Evolutionary conservation across 2,797 vertebrate species (phyloP).

Genomic region (Thaleichthys pacificus): DNA sequence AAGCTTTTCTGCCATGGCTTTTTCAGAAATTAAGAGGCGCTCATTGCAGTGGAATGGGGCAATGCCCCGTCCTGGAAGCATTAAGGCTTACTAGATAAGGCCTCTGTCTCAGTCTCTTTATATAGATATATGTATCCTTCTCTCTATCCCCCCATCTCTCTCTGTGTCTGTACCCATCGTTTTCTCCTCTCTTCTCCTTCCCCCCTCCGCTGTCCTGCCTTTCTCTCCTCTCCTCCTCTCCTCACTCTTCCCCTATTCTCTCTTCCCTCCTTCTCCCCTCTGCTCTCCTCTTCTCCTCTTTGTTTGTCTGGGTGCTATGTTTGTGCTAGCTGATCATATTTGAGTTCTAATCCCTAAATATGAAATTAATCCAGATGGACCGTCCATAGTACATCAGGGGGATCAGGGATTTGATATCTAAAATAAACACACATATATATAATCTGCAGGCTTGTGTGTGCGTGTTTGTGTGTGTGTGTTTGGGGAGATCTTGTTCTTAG

Average conservation of each 20-base stretch:
- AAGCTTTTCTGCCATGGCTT: constrained; percentile 99
- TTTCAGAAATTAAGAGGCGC: constrained; percentile 97
- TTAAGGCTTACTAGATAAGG: constrained; percentile 81
- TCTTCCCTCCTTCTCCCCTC: constrained; percentile 29
- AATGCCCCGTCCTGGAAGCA: constrained; percentile 89
- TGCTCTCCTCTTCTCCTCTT: constrained; percentile 33
- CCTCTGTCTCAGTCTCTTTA: constrained; percentile 29
- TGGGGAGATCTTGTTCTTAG: constrained; percentile 54
- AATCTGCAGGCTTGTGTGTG: neutral
- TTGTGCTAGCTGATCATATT: constrained; percentile 67
- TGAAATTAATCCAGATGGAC: constrained; percentile 72
- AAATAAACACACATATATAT: constrained; percentile 58
- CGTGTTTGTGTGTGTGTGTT: neutral
- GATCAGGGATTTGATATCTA: constrained; percentile 67
- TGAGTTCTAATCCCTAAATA: constrained; percentile 68
- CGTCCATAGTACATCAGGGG: constrained; percentile 56
- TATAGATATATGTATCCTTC: neutral
- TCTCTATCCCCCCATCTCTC: constrained; percentile 13
- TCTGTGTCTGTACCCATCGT: neutral
- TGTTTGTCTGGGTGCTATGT: constrained; percentile 34
- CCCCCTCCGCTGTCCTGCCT: neutral
- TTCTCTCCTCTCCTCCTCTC: constrained; percentile 24
- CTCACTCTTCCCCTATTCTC: constrained; percentile 18
- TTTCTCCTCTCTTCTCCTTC: neutral
- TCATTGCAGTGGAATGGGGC: constrained; percentile 89